phyloP scores from a whole-genome alignment of 1,140 invertebrate species.

The Caenorhabditis latens region DNA sequence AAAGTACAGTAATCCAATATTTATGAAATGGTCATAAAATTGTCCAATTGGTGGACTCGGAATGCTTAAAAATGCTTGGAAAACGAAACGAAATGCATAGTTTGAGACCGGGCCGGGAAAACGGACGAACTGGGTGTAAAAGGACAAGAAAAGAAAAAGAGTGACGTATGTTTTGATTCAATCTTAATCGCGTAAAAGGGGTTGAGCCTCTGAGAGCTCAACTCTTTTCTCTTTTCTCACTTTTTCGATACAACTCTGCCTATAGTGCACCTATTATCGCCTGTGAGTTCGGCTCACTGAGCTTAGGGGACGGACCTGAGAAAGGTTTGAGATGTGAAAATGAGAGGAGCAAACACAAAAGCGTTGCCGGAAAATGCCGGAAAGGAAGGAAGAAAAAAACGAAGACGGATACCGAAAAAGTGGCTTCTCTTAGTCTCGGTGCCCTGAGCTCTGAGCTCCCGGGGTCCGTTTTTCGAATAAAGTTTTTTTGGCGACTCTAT shows the following conservation, averaged over 20 bases:
- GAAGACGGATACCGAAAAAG: constrained; percentile 16
- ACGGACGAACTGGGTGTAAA: constrained; percentile 12
- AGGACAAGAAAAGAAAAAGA: neutral
- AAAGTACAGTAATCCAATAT: constrained; percentile 31
- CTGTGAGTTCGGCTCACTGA: constrained; percentile 26
- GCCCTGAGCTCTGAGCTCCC: constrained; percentile 11
- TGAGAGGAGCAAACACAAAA: constrained; percentile 43
- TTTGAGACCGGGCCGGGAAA: neutral
- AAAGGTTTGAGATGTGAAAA: constrained; percentile 11
- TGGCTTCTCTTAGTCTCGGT: constrained; percentile 3
- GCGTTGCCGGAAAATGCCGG: neutral
- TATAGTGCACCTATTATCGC: constrained; percentile 51
- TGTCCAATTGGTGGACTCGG: neutral
- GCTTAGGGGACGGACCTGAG: neutral
- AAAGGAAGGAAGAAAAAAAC: neutral
- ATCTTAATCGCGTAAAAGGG: constrained; percentile 54
- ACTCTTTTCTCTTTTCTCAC: constrained; percentile 8
- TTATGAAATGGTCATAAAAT: constrained; percentile 44
- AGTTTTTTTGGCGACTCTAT: constrained; percentile 5
- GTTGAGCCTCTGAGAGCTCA: constrained; percentile 3
- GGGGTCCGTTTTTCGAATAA: constrained; percentile 24
- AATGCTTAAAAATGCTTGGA: constrained; percentile 9
- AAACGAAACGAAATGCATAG: constrained; percentile 12
- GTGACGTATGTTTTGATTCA: constrained; percentile 52
- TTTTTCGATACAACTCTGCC: constrained; percentile 32